Evolutionary conservation across 2,888 invertebrate genomes (phyloP).

Genomic region (Tridacna gigas): DNA sequence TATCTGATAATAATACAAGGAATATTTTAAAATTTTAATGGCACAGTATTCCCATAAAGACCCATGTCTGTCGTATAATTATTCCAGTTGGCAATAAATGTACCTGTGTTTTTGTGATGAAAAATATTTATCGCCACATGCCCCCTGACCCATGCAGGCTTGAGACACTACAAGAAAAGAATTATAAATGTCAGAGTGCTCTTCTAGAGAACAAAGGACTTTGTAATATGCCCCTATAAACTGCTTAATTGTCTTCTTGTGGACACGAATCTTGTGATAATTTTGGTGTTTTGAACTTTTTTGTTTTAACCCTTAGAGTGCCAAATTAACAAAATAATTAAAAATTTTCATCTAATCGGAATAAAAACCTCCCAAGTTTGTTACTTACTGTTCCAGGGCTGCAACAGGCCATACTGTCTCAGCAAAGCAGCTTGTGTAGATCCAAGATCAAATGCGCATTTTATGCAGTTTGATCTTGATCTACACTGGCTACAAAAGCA

Average conservation of each 20-base stretch:
- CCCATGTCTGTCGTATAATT: constrained; percentile 16
- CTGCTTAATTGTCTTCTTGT: constrained; percentile 13
- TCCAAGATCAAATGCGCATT: too few relatives aligned
- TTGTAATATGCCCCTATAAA: neutral
- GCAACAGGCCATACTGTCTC: too few relatives aligned
- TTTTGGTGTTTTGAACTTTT: too few relatives aligned
- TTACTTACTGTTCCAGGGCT: too few relatives aligned
- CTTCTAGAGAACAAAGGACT: constrained; percentile 1
- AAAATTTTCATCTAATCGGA: too few relatives aligned
- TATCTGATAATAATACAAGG: neutral
- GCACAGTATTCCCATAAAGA: constrained; percentile 2
- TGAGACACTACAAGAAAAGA: neutral
- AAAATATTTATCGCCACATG: constrained; percentile 11
- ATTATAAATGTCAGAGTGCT: neutral
- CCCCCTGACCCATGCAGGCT: constrained; percentile 3
- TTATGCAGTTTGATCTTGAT: too few relatives aligned
- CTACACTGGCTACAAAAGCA: too few relatives aligned
- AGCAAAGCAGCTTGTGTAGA: too few relatives aligned
- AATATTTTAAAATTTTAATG: constrained; percentile 11
- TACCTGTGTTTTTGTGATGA: constrained; percentile 7
- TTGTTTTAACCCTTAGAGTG: too few relatives aligned
- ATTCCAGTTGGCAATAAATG: constrained; percentile 17
- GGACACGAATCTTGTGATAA: too few relatives aligned
- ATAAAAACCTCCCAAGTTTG: too few relatives aligned
- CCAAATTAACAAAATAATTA: too few relatives aligned